Base-by-base conservation (phyloP, 35 echinoderm and acorn worm genomes). In the Lytechinus variegatus region DNA sequence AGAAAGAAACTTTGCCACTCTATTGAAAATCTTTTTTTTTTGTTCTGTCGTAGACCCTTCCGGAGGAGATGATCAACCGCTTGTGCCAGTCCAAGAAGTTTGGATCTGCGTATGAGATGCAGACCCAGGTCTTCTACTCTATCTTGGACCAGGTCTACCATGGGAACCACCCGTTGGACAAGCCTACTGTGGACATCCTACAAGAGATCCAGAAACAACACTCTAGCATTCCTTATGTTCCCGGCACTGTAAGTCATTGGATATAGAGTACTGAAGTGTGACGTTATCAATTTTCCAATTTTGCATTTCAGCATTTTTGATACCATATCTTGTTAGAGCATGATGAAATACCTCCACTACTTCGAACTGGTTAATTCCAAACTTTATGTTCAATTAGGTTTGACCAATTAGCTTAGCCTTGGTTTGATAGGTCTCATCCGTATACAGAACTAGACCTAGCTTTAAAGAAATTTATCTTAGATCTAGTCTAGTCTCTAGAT, bases 51-150 rank as follows among this genome's bases (percentile, higher is more conserved):
- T 87, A 99, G 98, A 99, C 96, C 66, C 89, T 99, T 54, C 98
- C 98, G 28, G 98, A 99, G 95, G 97, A 98, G 54, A 95, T 98
- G 97, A 98, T 99, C 28, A 95, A 94, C 29, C 96, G 97, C 6
- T 91, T 99, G 9, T 98, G 97, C 94, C 79, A 96, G n/a, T 97
- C 98, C 86, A 99, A 99, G 89, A 99, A 99, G 95, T 95, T 98
- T 95, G 98, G 98, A 95, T 87, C 98, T 79, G 98, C 98, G 9
- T 97, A 96, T 66, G 96, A 96, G 53, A 97, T 99, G 92, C 97
- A 99, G 87, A 97, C 95, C 66, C 98, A 99, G 55, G 95, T 99
- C 33, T 97, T 94, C 58, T 99, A 98, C 29, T 95, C 97, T 10
- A 99, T 99, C 27, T 89, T 99, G 79, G 98, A 99, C 96, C 98